Conservation (phyloP, 2,797 vertebrate genomes). For the Catharus ustulatus region DNA sequence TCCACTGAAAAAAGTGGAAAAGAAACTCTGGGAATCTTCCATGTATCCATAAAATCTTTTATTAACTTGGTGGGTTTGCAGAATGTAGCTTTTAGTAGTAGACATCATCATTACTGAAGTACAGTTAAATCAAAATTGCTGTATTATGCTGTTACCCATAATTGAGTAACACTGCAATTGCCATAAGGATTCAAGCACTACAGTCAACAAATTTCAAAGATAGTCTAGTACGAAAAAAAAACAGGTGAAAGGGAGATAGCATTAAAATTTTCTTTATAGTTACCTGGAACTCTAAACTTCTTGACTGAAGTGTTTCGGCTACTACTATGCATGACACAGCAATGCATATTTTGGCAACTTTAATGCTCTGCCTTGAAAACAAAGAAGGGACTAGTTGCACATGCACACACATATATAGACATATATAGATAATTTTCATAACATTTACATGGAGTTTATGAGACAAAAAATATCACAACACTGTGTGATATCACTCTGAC, state of each 20-base stretch:
- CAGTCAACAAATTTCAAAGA: neutral
- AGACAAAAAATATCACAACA: neutral
- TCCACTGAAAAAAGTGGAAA: neutral
- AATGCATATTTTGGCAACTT: neutral
- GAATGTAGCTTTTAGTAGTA: neutral
- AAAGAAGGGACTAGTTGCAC: neutral
- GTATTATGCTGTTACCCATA: neutral
- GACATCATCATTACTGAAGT: neutral
- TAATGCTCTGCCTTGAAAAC: neutral
- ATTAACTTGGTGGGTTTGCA: neutral
- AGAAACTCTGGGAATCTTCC: neutral
- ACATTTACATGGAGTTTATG: neutral
- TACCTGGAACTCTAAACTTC: neutral
- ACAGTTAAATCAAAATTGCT: neutral
- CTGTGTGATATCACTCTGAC: neutral
- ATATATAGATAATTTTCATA: neutral
- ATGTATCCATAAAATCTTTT: neutral
- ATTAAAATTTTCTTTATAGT: neutral
- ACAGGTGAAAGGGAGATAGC: fast-evolving
- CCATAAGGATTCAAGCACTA: neutral
- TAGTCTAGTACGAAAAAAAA: fast-evolving
- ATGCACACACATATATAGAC: too few species aligned
- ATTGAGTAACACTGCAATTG: neutral
- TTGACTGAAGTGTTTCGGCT: neutral
- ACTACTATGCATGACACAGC: neutral